Evolutionary conservation across 2,113 vertebrate species (phyloP), one percentile per base, ranked within the genome.

Genomic region (Brienomyrus brachyistius): DNA sequence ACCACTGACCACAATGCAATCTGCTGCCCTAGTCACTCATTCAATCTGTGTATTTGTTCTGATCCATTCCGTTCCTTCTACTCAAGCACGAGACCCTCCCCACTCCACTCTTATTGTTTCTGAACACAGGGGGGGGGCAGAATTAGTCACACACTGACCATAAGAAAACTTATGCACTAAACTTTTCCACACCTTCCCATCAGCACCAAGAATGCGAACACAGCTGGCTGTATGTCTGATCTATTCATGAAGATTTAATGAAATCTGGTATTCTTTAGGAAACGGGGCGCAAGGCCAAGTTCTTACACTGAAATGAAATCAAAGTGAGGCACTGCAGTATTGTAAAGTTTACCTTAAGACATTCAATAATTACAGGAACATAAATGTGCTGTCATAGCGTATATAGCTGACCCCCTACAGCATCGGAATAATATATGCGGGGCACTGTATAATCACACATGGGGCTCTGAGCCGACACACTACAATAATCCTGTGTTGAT

Each of bases 401-500:
- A 54, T 87, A 87, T n/a, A 87, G 50, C 51, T 54, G n/a, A 51
- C 47, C 85, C 85, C n/a, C 85, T 56, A 87, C 13, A 87, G 51
- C 27, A 27, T 52, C 1, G 85, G 17, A 54, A 87, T 35, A 86
- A 86, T 50, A n/a, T 35, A 86, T 45, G 82, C 6, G 45, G 23
- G 82, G 27, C 5, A 13, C 85, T 87, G n/a, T 9, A 87, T 21
- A 54, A 6, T 54, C 82, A 84, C 50, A 27, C 50, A 54, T 40
- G 43, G 40, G 82, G 45, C 82, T 47, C 45, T 48, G 45, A 23
- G 40, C 43, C 48, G 40, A 83, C 45, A 83, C 11, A 88, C 86
- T 70, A 77, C 66, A 89, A 91, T 93, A 91, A 92, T 93, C 91
- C 84, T 3, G 88, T 51, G 13, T 91, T 90, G 92, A 93, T 92